A percentile compares a stretch with the other conserved stretches of the same genome.
Conservation (phyloP, 2,797 vertebrate species). For the Cygnus olor region DNA sequence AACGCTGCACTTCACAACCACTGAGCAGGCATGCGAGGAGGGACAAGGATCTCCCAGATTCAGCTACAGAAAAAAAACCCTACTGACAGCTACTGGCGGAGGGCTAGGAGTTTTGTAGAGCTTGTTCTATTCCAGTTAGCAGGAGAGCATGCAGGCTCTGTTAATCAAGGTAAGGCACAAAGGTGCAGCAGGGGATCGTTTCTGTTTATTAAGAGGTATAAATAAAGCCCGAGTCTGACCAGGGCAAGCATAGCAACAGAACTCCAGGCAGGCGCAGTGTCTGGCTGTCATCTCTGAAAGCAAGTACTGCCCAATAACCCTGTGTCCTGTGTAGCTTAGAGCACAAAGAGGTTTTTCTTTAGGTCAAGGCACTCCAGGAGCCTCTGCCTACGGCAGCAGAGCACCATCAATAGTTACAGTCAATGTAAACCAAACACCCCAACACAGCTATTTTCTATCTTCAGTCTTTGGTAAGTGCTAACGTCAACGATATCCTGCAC, state of each 20-base stretch:
- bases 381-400: neutral
- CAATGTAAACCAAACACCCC: neutral
- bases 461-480: constrained; percentile 14
- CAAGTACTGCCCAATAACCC: neutral
- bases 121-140: neutral
- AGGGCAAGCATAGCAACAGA: neutral
- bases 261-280: neutral
- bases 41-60: neutral
- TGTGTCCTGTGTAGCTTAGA: neutral
- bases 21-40: neutral
- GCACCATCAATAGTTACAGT: neutral
- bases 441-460: accelerated
- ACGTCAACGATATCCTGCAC: accelerated
- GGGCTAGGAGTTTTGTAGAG: neutral
- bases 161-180: neutral
- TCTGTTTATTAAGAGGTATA: neutral
- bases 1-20: neutral
- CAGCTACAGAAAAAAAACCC: neutral
- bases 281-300: neutral
- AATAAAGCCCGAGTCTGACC: constrained; percentile 8
- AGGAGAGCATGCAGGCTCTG: neutral
- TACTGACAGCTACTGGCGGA: neutral
- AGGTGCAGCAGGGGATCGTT: neutral
- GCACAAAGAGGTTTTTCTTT: neutral
- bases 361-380: neutral